Percentiles rank a stretch among this genome's conserved stretches.
These are phyloP conservation scores for Drosophila putrida DNA, from an alignment of 2,888 invertebrate genomes.

Conservation along the genomic window DNA sequence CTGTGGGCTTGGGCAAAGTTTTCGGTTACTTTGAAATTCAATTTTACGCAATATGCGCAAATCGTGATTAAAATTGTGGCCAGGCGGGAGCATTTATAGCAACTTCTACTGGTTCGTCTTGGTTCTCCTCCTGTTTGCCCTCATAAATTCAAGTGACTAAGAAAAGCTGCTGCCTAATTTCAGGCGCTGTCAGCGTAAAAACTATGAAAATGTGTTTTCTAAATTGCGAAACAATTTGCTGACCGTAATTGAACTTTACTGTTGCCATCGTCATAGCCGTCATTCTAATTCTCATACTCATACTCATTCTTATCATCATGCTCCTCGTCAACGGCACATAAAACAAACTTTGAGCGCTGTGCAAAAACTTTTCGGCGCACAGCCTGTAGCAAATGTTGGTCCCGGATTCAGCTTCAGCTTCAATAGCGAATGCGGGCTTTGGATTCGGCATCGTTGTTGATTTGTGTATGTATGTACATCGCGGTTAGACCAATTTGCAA, in stretches of 20 bases:
- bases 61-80: constrained; percentile 75
- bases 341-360: constrained; percentile 68
- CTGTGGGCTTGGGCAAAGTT: constrained; percentile 34
- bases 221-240: constrained; percentile 80
- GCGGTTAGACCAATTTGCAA: constrained; percentile 40
- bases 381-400: constrained; percentile 67
- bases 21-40: constrained; percentile 78
- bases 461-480: constrained; percentile 27
- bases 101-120: not conserved
- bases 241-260: constrained; percentile 79
- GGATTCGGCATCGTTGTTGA: constrained; percentile 13
- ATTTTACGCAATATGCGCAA: constrained; percentile 82
- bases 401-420: constrained; percentile 8
- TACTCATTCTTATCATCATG: not conserved
- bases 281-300: not conserved
- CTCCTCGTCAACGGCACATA: constrained; percentile 57
- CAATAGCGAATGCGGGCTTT: constrained; percentile 1
- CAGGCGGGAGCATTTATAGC: constrained; percentile 16
- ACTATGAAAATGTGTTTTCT: constrained; percentile 77
- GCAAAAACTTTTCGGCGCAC: constrained; percentile 61
- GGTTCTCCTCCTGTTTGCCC: not conserved
- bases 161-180: constrained; percentile 47
- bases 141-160: constrained; percentile 43
- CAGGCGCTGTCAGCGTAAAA: constrained; percentile 52
- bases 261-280: constrained; percentile 31